phyloP scores from a whole-genome alignment of 1,140 invertebrate species.

The Drosophila bipectinata region DNA sequence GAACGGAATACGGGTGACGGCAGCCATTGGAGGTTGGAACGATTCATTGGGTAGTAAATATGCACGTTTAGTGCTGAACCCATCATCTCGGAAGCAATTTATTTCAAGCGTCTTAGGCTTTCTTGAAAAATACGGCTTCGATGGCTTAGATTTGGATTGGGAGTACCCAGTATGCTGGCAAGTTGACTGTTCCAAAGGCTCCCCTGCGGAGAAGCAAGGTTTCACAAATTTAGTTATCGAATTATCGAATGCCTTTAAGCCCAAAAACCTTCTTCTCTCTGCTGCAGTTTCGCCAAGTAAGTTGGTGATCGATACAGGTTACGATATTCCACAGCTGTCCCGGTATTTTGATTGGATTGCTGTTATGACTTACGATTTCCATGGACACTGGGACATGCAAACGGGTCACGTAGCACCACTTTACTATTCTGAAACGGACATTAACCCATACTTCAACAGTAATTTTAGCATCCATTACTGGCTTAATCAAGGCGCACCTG shows the following conservation, averaged over 20 bases:
- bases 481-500: conserved; percentile 90
- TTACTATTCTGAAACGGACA: conserved; percentile 89
- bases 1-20: conserved; percentile 74
- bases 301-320: conserved; percentile 91
- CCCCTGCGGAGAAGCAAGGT: conserved; percentile 89
- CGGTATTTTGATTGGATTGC: conserved; percentile 93
- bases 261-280: conserved; percentile 89
- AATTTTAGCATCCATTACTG: conserved; percentile 93
- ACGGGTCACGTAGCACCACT: conserved; percentile 95
- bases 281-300: conserved; percentile 94
- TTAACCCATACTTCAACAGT: conserved; percentile 90
- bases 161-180: conserved; percentile 91
- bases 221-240: conserved; percentile 90
- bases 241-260: conserved; percentile 88
- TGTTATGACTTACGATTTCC: conserved; percentile 96
- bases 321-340: conserved; percentile 89
- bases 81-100: conserved; percentile 88
- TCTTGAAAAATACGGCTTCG: conserved; percentile 91
- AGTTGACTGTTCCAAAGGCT: conserved; percentile 91
- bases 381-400: conserved; percentile 95
- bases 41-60: conserved; percentile 94
- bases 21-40: conserved; percentile 94
- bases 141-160: conserved; percentile 95
- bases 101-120: conserved; percentile 90
- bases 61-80: conserved; percentile 91